phyloP scores from a whole-genome alignment of 2,888 invertebrate species.

The Rhagium mordax region DNA sequence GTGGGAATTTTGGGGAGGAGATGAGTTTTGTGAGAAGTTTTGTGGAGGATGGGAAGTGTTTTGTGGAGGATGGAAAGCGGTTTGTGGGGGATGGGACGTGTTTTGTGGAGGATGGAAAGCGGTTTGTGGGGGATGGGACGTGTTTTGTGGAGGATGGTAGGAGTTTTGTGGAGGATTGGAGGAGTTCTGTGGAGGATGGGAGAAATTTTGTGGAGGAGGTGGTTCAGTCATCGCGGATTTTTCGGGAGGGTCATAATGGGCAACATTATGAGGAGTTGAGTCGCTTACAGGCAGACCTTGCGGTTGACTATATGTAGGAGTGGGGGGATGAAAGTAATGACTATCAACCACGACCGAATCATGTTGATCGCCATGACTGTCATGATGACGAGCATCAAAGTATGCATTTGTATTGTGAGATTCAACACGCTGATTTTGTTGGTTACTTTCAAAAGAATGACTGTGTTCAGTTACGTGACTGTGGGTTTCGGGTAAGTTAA shows the following conservation, averaged over 20 bases:
- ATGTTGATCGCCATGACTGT: conserved; percentile 43
- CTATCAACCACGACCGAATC: conserved; percentile 2
- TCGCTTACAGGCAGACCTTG: conserved; percentile 38
- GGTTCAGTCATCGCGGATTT: conserved; percentile 30
- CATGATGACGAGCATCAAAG: conserved; percentile 53
- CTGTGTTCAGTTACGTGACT: conserved; percentile 26
- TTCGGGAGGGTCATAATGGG: conserved; percentile 39
- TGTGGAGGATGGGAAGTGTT: no score
- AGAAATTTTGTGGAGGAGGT: no score
- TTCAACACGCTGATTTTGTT: conserved; percentile 59
- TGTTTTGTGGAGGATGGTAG: no score
- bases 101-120: no score
- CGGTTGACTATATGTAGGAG: conserved; percentile 49
- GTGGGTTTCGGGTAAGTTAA: conserved; percentile 2
- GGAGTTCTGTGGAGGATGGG: no score
- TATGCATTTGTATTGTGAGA: conserved; percentile 66
- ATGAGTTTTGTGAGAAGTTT: no score
- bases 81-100: no score
- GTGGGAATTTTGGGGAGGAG: conserved; percentile 39
- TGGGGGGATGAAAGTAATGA: conserved; percentile 32
- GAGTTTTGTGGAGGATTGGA: conserved; percentile 38
- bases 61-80: no score
- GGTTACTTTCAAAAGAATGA: conserved; percentile 22
- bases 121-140: no score
- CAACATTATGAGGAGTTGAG: conserved; percentile 23